phyloP scores from a whole-genome alignment of 2,797 vertebrate species.

The Chaenodraco wilsoni region DNA sequence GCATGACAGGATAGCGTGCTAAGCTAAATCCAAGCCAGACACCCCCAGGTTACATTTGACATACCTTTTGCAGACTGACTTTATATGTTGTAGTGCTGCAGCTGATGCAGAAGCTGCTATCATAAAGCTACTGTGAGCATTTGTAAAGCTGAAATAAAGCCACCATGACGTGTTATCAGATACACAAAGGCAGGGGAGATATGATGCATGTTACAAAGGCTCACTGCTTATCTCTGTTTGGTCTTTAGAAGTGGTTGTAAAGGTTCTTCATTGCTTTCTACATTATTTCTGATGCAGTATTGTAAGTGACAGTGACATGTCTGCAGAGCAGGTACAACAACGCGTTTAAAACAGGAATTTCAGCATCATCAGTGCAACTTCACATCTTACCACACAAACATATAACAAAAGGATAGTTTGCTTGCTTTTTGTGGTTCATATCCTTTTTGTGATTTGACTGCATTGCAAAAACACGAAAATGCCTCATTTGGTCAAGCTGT shows the following conservation, averaged over 20 bases:
- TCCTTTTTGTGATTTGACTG: background rate
- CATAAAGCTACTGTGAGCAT: background rate
- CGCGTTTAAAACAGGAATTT: slow-evolving; percentile 47
- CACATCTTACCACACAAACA: background rate
- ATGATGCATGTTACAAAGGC: slow-evolving; percentile 6
- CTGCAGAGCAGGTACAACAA: slow-evolving; percentile 49
- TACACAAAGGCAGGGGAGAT: background rate
- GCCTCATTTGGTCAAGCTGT: background rate
- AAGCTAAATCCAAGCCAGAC: slow-evolving; percentile 31
- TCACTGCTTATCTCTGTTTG: slow-evolving; percentile 29
- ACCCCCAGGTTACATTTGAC: slow-evolving; percentile 1
- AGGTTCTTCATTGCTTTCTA: background rate
- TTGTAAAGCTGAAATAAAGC: slow-evolving; percentile 19
- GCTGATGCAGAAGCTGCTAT: background rate
- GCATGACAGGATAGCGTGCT: slow-evolving; percentile 26
- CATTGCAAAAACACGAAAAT: background rate
- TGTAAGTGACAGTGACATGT: background rate
- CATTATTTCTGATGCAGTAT: background rate
- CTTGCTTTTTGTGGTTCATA: background rate
- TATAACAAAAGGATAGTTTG: no score
- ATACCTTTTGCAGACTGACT: background rate
- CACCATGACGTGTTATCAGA: slow-evolving; percentile 37
- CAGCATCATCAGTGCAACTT: background rate
- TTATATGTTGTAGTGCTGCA: background rate
- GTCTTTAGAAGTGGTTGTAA: background rate